A percentile compares a stretch with the other conserved stretches of the same genome.
phyloP scores from a whole-genome alignment of 2,888 invertebrate species.

The Sceliomorpha sp. region DNA sequence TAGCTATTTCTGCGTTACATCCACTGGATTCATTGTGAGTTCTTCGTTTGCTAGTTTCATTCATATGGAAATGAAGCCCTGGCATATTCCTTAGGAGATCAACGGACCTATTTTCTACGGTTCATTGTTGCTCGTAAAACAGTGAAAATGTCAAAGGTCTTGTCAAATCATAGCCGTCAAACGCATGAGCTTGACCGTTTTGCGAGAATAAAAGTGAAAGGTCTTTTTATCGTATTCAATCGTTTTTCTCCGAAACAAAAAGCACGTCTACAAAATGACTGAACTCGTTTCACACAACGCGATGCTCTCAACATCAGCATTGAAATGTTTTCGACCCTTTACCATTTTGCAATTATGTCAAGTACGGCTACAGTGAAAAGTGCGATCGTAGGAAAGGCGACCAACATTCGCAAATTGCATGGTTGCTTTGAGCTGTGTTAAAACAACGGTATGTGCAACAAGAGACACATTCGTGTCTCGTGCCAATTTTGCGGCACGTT shows the following conservation, averaged over 20 bases:
- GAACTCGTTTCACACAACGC: background rate
- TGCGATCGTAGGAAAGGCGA: constrained; percentile 18
- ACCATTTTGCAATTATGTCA: constrained; percentile 7
- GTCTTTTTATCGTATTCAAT: too few species aligned
- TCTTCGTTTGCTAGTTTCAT: constrained; percentile 38
- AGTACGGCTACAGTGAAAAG: constrained; percentile 10
- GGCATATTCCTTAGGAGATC: constrained; percentile 40
- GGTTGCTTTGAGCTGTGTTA: constrained; percentile 28
- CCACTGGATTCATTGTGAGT: constrained; percentile 34
- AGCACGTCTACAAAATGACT: too few species aligned
- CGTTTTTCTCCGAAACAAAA: too few species aligned
- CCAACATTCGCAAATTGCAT: constrained; percentile 40
- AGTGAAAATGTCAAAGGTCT: too few species aligned
- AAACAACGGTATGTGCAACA: constrained; percentile 42
- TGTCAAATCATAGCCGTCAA: too few species aligned
- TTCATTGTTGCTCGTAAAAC: constrained; percentile 29
- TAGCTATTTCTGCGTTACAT: constrained; percentile 41
- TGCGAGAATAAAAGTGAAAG: too few species aligned
- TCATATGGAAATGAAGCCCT: constrained; percentile 45
- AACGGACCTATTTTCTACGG: constrained; percentile 14
- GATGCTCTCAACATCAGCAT: constrained; percentile 3
- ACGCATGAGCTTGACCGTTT: too few species aligned
- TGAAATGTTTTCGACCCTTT: constrained; percentile 15
- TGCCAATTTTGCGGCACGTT: constrained; percentile 34
- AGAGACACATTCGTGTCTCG: constrained; percentile 44